These are phyloP conservation scores for Galerucella pusilla DNA, from an alignment of 2,888 invertebrate genomes.

Conservation along the genomic window DNA sequence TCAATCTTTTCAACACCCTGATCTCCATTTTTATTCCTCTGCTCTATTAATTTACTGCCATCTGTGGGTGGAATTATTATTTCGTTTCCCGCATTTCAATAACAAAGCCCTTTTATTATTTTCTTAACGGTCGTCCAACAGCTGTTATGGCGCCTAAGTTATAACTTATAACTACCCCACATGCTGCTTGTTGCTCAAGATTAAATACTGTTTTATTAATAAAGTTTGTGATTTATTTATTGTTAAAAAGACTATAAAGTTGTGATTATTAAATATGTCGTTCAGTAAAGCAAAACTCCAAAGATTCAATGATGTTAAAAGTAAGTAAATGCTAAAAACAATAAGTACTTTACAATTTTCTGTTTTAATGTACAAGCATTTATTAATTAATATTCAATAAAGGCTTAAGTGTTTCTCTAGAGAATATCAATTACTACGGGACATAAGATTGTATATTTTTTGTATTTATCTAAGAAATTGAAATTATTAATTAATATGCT, in stretches of 20 bases:
- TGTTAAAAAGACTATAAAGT: conserved; percentile 10
- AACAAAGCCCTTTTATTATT: conserved; percentile 19
- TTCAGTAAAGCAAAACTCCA: conserved; percentile 70
- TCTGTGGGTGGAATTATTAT: neutral
- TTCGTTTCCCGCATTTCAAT: neutral
- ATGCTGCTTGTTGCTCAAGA: conserved; percentile 27
- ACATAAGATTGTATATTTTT: too few species aligned
- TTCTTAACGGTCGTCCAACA: conserved; percentile 45
- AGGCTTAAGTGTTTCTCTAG: too few species aligned
- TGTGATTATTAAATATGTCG: conserved; percentile 62
- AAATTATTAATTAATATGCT: too few species aligned
- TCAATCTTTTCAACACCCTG: neutral
- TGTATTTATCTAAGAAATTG: too few species aligned
- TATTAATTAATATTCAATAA: neutral
- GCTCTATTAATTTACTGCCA: neutral
- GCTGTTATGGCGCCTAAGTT: conserved; percentile 42
- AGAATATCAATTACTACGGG: too few species aligned
- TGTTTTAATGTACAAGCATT: neutral
- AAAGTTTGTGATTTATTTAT: conserved; percentile 18
- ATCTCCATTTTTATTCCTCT: neutral
- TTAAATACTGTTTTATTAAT: conserved; percentile 6
- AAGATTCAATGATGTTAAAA: conserved; percentile 68
- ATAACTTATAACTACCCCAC: conserved; percentile 9
- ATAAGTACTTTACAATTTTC: neutral
- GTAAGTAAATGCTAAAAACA: conserved; percentile 63